Evolutionary conservation across 1,140 invertebrate genomes (phyloP).

Genomic region (Neodiprion lecontei): DNA sequence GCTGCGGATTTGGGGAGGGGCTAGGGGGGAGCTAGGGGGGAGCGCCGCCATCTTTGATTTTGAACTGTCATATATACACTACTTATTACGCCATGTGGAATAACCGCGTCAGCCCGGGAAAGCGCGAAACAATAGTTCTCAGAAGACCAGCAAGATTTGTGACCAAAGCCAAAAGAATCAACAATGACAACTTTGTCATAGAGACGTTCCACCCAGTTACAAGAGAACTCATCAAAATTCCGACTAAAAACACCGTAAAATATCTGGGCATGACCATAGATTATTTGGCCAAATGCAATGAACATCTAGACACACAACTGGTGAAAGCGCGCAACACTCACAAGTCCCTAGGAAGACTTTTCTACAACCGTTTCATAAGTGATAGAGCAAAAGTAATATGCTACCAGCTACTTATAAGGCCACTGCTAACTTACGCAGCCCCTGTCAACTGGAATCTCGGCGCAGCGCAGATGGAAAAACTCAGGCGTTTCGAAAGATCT

Average conservation of each 20-base stretch:
- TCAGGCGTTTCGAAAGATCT: constrained; percentile 16
- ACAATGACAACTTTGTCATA: constrained; percentile 15
- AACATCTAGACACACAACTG: constrained; percentile 10
- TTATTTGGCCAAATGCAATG: constrained; percentile 8
- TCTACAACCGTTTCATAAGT: constrained; percentile 23
- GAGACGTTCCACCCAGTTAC: background rate
- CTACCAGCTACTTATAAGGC: constrained; percentile 29
- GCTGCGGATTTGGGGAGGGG: too few relatives aligned
- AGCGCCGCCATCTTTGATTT: too few relatives aligned
- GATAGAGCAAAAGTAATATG: constrained; percentile 26
- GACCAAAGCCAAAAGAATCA: background rate
- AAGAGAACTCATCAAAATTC: background rate
- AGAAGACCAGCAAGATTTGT: constrained; percentile 12
- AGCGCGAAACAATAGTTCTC: constrained; percentile 29
- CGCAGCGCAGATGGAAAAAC: constrained; percentile 7
- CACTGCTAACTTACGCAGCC: constrained; percentile 26
- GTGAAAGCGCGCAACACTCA: constrained; percentile 13
- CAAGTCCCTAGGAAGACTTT: constrained; percentile 8
- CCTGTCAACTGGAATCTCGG: constrained; percentile 23
- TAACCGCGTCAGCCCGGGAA: constrained; percentile 18
- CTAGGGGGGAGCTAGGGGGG: too few relatives aligned
- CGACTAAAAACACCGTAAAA: background rate
- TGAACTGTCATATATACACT: too few relatives aligned
- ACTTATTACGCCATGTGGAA: constrained; percentile 24
- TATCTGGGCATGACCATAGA: constrained; percentile 16